These are phyloP conservation scores for Gallinago jamesoni DNA, from an alignment of 2,113 vertebrate genomes.

Conservation along the genomic window DNA sequence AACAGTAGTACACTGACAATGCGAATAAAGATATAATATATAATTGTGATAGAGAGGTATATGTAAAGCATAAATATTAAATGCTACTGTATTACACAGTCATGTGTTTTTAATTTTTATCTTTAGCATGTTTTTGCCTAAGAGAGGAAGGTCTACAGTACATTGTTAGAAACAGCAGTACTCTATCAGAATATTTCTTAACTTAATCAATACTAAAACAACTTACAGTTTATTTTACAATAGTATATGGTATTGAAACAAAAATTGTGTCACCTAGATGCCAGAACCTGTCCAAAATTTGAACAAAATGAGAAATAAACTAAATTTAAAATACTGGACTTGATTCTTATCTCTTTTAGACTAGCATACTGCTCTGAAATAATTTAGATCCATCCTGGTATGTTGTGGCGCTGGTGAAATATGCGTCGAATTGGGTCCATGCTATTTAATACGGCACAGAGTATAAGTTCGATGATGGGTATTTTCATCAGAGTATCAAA, in stretches of 20 bases:
- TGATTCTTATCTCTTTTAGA: background rate
- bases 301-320: constrained; percentile 51
- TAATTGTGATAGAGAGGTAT: constrained; percentile 54
- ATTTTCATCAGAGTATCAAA: background rate
- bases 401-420: background rate
- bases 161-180: background rate
- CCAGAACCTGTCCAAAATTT: constrained; percentile 45
- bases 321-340: constrained; percentile 37
- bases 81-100: constrained; percentile 39
- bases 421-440: background rate
- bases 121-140: background rate
- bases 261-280: constrained; percentile 54
- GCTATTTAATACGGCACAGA: background rate
- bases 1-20: constrained; percentile 41
- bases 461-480: background rate
- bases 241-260: constrained; percentile 43
- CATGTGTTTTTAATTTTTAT: constrained; percentile 51
- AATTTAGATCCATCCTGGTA: background rate
- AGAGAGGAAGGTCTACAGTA: constrained; percentile 20
- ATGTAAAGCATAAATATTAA: constrained; percentile 53
- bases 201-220: constrained; percentile 66
- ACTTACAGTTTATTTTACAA: constrained; percentile 68
- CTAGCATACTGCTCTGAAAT: background rate
- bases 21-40: constrained; percentile 56
- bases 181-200: constrained; percentile 48